Base-by-base conservation (phyloP, 2,797 vertebrate genomes). In the Mycteria americana region DNA sequence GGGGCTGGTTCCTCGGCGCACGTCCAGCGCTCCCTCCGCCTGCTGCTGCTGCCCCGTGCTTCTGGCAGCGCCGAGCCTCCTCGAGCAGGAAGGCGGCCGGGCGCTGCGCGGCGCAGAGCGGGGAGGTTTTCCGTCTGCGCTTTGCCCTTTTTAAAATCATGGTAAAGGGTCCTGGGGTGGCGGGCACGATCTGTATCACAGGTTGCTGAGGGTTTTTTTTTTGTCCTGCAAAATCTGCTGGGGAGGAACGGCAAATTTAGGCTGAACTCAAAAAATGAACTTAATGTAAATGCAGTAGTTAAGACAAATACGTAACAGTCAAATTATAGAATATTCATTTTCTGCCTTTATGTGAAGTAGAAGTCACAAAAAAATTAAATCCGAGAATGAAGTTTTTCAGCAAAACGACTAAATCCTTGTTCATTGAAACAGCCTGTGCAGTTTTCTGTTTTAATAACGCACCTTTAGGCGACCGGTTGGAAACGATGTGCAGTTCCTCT, bases 1-100 rank as follows among this genome's bases (percentile, higher is more conserved):
- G 2, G 6, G 27, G 25, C 19, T 6, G 51, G 13, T 12, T 35
- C 63, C 51, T n/a, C 2, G 3, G 13, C 5, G 46, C 10, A 1
- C 1, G 2, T 17, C 31, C 18, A 7, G 11, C 4, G 48, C 48
- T 53, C 11, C 48, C 48, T 53, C 11, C 48, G 21, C 11, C 45
- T 27, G 23, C 43, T 13, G 30, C 18, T 18, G 18, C 37, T 35
- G 45, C 78, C 23, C 24, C 4, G 1, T 27, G n/a, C 27, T 37
- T 22, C 18, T 37, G 3, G 45, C 56, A 2, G 46, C 4, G 53
- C 56, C 4, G 17, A 35, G 65, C 19, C 11, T 39, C 51, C 28
- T 46, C 2, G 5, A n/a, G 45, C 65, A 18, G 35, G 23, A 28
- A 13, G 45, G 57, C 11, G 2, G 51, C 50, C 2, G 17, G 54